These are phyloP conservation scores for Serinus canaria DNA, from an alignment of 2,113 vertebrate genomes.

Conservation along the genomic window DNA sequence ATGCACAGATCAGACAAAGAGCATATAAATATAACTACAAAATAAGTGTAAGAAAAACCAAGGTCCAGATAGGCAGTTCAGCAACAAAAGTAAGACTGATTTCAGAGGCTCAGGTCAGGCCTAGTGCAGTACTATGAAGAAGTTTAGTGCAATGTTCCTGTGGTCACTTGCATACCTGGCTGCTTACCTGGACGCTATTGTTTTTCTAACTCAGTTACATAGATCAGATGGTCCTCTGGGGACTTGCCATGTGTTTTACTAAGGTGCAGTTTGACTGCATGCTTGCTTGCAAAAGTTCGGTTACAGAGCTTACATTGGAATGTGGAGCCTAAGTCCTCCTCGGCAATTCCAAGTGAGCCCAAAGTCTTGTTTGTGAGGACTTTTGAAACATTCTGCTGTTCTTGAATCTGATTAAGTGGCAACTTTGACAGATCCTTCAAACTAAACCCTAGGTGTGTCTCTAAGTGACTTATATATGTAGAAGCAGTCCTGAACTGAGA, in stretches of 20 bases:
- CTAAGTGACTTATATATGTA: slow-evolving; percentile 94
- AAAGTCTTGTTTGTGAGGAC: slow-evolving; percentile 87
- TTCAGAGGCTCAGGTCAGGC: slow-evolving; percentile 92
- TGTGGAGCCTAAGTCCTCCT: slow-evolving; percentile 89
- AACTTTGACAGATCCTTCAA: slow-evolving; percentile 97
- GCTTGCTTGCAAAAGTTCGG: slow-evolving; percentile 98
- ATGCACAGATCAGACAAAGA: slow-evolving; percentile 83
- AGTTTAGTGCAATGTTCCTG: slow-evolving; percentile 89
- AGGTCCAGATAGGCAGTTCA: slow-evolving; percentile 93
- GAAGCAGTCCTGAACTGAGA: slow-evolving; percentile 99
- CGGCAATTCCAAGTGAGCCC: slow-evolving; percentile 83
- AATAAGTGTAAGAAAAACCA: slow-evolving; percentile 91
- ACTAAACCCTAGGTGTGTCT: slow-evolving; percentile 97
- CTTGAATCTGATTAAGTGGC: slow-evolving; percentile 92
- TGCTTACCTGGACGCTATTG: slow-evolving; percentile 83
- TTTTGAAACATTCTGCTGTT: slow-evolving; percentile 90
- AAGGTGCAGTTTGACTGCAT: slow-evolving; percentile 99
- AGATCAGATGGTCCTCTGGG: slow-evolving; percentile 98
- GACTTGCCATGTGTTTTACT: slow-evolving; percentile 99
- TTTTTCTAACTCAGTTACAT: slow-evolving; percentile 92
- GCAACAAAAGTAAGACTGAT: slow-evolving; percentile 89
- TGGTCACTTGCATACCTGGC: slow-evolving; percentile 85
- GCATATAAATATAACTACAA: slow-evolving; percentile 87
- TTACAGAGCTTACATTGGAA: slow-evolving; percentile 98
- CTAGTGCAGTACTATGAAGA: slow-evolving; percentile 90